A percentile compares a stretch with the other conserved stretches of the same genome.
phyloP scores from a whole-genome alignment of 2,888 invertebrate genomes.

The Apodemia duryi region DNA sequence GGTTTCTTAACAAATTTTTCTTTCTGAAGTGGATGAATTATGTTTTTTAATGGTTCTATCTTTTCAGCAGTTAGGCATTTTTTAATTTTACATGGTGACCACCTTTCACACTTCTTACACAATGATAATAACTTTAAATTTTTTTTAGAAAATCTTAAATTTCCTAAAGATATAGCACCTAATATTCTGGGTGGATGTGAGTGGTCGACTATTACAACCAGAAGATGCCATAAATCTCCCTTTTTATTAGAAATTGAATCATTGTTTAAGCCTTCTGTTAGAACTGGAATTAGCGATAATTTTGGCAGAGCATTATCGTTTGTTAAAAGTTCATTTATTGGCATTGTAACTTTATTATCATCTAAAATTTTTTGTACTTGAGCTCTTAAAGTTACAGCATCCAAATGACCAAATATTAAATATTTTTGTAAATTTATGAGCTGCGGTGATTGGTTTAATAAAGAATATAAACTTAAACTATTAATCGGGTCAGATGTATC shows the following conservation, averaged over 20 bases:
- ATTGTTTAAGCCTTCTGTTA: neutral
- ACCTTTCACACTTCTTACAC: conserved; percentile 34
- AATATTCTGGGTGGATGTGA: neutral
- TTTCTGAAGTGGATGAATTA: neutral
- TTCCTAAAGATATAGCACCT: neutral
- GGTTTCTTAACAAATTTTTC: neutral
- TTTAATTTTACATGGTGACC: neutral
- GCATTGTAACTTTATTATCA: neutral
- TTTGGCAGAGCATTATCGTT: neutral
- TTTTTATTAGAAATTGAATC: neutral
- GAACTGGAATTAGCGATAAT: neutral
- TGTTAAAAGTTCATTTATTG: conserved; percentile 1
- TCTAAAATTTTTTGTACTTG: neutral
- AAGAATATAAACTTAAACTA: neutral
- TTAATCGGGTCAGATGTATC: neutral
- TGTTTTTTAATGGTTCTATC: neutral
- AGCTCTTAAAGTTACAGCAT: neutral
- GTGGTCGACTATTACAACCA: neutral
- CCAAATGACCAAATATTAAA: neutral
- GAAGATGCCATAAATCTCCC: neutral
- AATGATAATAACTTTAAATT: neutral
- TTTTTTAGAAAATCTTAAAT: neutral
- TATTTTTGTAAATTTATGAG: neutral
- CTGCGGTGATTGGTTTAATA: neutral
- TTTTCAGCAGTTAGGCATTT: neutral